These are phyloP conservation scores for Pogonomyrmex barbatus DNA, from an alignment of 1,140 invertebrate species.

Conservation along the genomic window DNA sequence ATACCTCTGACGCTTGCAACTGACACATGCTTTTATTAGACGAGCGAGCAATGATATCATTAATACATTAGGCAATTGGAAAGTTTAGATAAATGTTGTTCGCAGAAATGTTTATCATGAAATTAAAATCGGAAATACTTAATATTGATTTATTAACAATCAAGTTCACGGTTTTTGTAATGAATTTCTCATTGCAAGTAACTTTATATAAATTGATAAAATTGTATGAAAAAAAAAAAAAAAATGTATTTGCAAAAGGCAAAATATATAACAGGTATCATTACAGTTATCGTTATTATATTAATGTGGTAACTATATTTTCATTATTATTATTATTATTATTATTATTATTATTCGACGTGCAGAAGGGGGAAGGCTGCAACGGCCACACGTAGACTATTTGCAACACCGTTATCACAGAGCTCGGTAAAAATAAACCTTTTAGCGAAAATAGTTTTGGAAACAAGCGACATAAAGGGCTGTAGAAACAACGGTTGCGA, in stretches of 20 bases:
- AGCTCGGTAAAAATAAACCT: conserved; percentile 23
- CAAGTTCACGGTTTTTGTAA: too few relatives aligned
- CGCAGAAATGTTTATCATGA: background rate
- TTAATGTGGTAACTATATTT: background rate
- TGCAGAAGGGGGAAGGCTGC: background rate
- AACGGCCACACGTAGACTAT: background rate
- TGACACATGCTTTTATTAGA: conserved; percentile 2
- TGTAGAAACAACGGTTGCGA: conserved; percentile 37
- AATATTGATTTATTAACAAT: background rate
- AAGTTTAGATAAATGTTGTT: background rate
- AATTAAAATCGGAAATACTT: background rate
- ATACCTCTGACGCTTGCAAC: background rate
- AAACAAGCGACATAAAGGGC: conserved; percentile 21
- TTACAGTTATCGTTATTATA: background rate
- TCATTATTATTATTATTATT: background rate
- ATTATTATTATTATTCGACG: background rate
- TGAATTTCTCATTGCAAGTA: too few relatives aligned
- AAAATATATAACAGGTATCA: too few relatives aligned
- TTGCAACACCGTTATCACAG: background rate
- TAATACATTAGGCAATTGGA: background rate
- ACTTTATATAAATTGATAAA: too few relatives aligned
- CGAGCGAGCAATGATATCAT: conserved; percentile 9
- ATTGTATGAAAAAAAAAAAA: too few relatives aligned
- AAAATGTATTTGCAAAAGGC: too few relatives aligned
- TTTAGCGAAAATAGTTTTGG: conserved; percentile 8